A percentile compares a stretch with the other conserved stretches of the same genome.
These are phyloP conservation scores for Amorpha juglandis DNA, from an alignment of 2,888 invertebrate genomes.

Conservation along the genomic window DNA sequence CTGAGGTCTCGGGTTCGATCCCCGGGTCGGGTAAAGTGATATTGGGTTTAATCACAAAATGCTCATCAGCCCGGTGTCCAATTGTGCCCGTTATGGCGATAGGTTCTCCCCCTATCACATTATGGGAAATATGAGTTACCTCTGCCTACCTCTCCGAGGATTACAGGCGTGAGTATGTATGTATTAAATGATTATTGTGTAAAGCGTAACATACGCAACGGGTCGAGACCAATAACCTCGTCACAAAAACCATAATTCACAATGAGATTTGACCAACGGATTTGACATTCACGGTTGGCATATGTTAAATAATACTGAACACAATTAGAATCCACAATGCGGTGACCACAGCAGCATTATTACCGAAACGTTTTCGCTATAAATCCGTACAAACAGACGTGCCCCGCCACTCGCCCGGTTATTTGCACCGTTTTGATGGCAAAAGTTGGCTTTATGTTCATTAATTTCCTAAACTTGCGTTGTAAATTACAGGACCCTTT, in stretches of 20 bases:
- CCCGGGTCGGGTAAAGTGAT: no score
- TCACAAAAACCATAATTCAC: neutral
- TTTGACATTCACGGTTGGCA: conserved; percentile 8
- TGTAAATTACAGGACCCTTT: conserved; percentile 19
- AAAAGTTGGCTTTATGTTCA: conserved; percentile 22
- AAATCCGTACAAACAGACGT: conserved; percentile 55
- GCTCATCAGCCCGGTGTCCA: no score
- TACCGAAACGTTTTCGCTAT: conserved; percentile 46
- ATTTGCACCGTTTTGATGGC: conserved; percentile 18
- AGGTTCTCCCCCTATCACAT: no score
- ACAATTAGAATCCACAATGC: neutral
- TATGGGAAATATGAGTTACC: no score
- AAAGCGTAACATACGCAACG: neutral
- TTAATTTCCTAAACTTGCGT: conserved; percentile 20
- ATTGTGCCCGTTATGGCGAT: no score
- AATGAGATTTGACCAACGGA: neutral
- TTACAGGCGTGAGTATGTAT: no score
- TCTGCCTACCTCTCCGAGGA: no score
- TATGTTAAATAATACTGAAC: neutral
- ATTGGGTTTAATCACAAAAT: no score
- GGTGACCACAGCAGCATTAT: conserved; percentile 15
- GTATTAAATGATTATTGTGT: neutral
- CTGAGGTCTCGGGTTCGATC: no score
- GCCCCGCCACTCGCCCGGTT: conserved; percentile 35
- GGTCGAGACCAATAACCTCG: neutral